Evolutionary conservation across 2,797 vertebrate species (phyloP).

Genomic region (Anguilla megastoma): DNA sequence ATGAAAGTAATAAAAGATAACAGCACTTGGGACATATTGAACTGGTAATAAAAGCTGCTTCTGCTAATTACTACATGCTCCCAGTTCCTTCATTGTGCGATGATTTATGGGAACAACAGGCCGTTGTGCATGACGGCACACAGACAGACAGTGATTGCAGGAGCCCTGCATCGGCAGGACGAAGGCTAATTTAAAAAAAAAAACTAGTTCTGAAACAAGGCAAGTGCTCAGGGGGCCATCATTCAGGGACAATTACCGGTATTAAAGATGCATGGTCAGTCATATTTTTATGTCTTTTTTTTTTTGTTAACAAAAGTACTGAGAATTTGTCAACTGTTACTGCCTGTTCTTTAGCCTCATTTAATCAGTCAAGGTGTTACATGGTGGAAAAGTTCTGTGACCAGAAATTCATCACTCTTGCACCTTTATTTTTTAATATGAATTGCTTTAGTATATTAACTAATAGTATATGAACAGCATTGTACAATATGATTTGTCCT

Average conservation of each 20-base stretch:
- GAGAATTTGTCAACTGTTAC: conserved; percentile 9
- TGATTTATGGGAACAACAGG: conserved; percentile 22
- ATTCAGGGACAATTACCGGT: neutral
- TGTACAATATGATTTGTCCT: neutral
- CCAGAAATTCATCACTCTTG: neutral
- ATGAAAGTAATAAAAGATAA: conserved; percentile 24
- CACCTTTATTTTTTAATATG: neutral
- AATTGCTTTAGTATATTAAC: neutral
- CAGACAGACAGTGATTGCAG: conserved; percentile 12
- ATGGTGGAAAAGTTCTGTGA: neutral
- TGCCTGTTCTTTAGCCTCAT: neutral
- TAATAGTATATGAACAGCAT: neutral
- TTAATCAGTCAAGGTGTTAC: neutral
- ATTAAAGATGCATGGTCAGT: conserved; percentile 6
- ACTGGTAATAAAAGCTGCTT: conserved; percentile 1
- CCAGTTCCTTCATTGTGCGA: neutral
- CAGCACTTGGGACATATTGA: conserved; percentile 6
- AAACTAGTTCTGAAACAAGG: neutral
- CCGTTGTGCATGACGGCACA: conserved; percentile 23
- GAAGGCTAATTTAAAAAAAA: conserved; percentile 17
- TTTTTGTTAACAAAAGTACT: neutral
- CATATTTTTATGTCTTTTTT: neutral
- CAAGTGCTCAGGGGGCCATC: neutral
- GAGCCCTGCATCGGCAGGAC: neutral
- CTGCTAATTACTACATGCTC: conserved; percentile 24